Evolutionary conservation across 2,888 invertebrate genomes (phyloP), one percentile per base, ranked within the genome.

Genomic region (Artemia sinica): DNA sequence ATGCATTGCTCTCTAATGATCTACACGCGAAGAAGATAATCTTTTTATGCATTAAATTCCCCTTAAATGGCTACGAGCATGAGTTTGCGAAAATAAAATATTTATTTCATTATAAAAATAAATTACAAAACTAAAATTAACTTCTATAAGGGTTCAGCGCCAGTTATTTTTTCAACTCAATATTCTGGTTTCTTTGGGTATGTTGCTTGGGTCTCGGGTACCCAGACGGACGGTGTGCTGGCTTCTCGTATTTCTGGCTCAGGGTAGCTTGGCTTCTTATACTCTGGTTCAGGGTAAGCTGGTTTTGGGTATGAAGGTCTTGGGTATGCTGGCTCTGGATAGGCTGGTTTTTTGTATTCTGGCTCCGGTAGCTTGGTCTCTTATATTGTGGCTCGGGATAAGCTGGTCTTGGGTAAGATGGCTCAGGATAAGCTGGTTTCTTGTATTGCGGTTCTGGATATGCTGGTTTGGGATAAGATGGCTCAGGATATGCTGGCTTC

Each of bases 361-460:
- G 58, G 58, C 18, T 58, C 58, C 10, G n/a, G 18, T 58, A 58
- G 10, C 14, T 58, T 58, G 58, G 58, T 18, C 18, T 58, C 14
- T n/a, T n/a, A 18, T 58, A 58, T 8, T n/a, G 18, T 14, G 58
- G 58, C 18, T 58, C 58, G 8, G 58, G 58, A 18, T 58, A 58
- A n/a, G n/a, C 14, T 9, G 58, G 58, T 58, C 58, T 58, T 8
- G 58, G 58, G 58, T 58, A 58, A 18, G 58, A n/a, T 58, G 58
- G 58, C 58, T 58, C 58, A 58, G 58, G 58, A 18, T 58, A 58
- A 58, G 58, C 58, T 58, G n/a, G 58, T 58, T 58, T 58, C 18
- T n/a, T n/a, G 10, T 58, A 58, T 10, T n/a, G 14, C 10, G 58
- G 58, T 18, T 58, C 18, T 58, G 58, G 58, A 10, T 58, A 58